These are phyloP conservation scores for Osmoderma eremita DNA, from an alignment of 2,888 invertebrate genomes.

Conservation along the genomic window DNA sequence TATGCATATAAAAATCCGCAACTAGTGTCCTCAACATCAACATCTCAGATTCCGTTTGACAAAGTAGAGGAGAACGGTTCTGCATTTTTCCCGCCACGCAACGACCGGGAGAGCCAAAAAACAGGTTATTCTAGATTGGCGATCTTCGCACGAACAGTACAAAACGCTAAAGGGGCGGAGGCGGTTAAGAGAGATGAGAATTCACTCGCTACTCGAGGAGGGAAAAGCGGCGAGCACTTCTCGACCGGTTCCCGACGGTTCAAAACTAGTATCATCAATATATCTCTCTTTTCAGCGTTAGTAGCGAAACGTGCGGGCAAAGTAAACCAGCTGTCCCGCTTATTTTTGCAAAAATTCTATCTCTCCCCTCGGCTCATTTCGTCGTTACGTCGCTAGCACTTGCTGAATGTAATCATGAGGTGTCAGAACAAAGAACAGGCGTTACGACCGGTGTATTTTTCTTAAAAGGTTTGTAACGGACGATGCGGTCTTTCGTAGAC, in stretches of 20 bases:
- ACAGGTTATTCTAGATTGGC: conserved; percentile 62
- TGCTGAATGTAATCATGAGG: conserved; percentile 60
- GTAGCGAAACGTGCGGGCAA: conserved; percentile 5
- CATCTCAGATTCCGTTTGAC: conserved; percentile 41
- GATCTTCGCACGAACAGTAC: conserved; percentile 53
- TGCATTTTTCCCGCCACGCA: conserved; percentile 51
- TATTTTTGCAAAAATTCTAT: conserved; percentile 52
- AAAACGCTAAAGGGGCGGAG: conserved; percentile 60
- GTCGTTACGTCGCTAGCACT: conserved; percentile 54
- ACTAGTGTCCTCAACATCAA: conserved; percentile 28
- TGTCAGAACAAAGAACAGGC: conserved; percentile 55
- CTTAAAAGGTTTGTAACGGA: conserved; percentile 50
- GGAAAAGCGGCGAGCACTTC: conserved; percentile 26
- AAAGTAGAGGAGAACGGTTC: conserved; percentile 39
- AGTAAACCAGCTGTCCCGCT: conserved; percentile 49
- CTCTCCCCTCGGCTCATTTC: conserved; percentile 48
- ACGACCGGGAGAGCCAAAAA: conserved; percentile 47
- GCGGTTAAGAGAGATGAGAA: conserved; percentile 58
- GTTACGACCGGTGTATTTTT: conserved; percentile 50
- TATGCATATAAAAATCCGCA: conserved; percentile 32
- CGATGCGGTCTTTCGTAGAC: conserved; percentile 38
- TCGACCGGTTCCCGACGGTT: conserved; percentile 33
- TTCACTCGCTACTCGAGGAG: conserved; percentile 27
- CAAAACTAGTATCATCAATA: conserved; percentile 38
- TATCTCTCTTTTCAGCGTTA: conserved; percentile 25